phyloP scores from a whole-genome alignment of 2,113 vertebrate species.

The Megaceryle maxima region DNA sequence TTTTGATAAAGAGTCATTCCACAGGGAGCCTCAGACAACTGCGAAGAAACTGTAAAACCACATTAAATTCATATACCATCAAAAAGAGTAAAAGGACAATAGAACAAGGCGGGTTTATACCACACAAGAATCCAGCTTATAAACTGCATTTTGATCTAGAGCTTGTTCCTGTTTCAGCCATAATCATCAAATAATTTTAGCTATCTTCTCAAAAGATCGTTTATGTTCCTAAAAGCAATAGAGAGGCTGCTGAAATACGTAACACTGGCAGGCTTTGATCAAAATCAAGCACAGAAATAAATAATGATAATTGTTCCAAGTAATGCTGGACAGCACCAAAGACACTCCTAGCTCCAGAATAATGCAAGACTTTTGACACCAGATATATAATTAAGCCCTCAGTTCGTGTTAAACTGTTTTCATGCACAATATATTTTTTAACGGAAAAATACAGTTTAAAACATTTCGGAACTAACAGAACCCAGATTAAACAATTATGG shows the following conservation, averaged over 20 bases:
- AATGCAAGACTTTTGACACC: not conserved
- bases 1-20: not conserved
- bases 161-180: not conserved
- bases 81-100: not conserved
- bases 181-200: not conserved
- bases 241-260: not conserved
- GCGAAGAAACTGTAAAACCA: not conserved
- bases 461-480: not conserved
- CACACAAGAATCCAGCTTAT: not conserved
- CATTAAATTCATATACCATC: not conserved
- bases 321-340: conserved; percentile 21
- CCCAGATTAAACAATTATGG: not conserved
- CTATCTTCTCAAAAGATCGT: not conserved
- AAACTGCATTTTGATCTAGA: not conserved
- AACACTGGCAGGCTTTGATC: not conserved
- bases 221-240: not conserved
- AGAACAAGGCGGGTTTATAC: not conserved
- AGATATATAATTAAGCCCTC: not conserved
- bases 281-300: conserved; percentile 4
- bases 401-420: not conserved
- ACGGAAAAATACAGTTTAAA: not conserved
- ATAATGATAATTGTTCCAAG: not conserved
- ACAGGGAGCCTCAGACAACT: not conserved
- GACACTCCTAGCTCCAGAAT: not conserved
- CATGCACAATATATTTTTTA: not conserved